A percentile compares a stretch with the other conserved stretches of the same genome.
Conservation (phyloP, 2,797 vertebrate species). For the Chelon labrosus region DNA sequence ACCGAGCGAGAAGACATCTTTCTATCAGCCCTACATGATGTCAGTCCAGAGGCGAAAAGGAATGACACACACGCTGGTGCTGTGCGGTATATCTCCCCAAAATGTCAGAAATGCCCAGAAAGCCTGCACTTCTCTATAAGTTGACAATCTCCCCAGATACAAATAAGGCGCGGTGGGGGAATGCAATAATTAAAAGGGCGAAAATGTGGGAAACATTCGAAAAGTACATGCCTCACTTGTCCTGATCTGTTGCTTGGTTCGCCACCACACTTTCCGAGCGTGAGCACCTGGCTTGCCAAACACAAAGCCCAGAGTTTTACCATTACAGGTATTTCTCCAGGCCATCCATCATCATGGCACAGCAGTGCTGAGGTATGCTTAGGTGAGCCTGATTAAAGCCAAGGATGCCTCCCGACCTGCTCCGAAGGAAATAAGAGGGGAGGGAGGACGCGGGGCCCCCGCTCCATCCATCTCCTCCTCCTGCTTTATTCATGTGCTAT, state of each 20-base stretch:
- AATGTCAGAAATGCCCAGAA: conserved; percentile 52
- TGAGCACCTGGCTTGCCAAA: conserved; percentile 58
- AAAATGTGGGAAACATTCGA: conserved; percentile 15
- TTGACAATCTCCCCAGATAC: conserved; percentile 29
- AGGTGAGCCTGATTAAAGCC: conserved; percentile 67
- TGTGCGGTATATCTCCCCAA: conserved; percentile 30
- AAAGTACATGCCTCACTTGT: not conserved
- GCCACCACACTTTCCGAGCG: not conserved
- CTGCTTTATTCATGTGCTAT: conserved; percentile 78
- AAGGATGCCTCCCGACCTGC: conserved; percentile 59
- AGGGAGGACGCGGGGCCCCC: conserved; percentile 43
- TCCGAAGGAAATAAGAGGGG: conserved; percentile 43
- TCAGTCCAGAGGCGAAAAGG: conserved; percentile 56
- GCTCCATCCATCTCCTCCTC: conserved; percentile 73
- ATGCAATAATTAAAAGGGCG: conserved; percentile 40
- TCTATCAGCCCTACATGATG: conserved; percentile 66
- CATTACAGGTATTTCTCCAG: conserved; percentile 70
- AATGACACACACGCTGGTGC: conserved; percentile 29
- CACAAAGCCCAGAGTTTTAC: conserved; percentile 49
- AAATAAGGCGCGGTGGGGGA: conserved; percentile 13
- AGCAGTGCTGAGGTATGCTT: conserved; percentile 55
- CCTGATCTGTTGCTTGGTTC: conserved; percentile 21
- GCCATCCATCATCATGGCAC: conserved; percentile 71
- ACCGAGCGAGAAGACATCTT: conserved; percentile 58
- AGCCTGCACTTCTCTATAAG: conserved; percentile 25